Base-by-base conservation (phyloP, 2,888 invertebrate genomes). In the Nephrocerus scutellatus region DNA sequence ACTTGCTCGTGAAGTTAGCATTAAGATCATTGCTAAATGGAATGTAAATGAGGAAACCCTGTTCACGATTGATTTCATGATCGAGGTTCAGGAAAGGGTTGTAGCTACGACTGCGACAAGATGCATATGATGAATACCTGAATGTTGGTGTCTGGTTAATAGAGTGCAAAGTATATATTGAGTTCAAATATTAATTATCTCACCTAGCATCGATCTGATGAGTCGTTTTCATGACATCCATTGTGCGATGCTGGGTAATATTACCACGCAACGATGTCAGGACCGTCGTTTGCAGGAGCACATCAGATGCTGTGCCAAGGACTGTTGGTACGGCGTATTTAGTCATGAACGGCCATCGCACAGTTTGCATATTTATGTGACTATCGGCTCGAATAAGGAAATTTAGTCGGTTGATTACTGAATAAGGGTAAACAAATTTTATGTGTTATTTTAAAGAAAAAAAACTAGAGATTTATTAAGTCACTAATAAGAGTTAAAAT, bases 261-360 rank as follows among this genome's bases (percentile, higher is more conserved):
- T 82, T 82, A 1, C 84, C 84, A 41, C 83, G 70, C 15, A 82
- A 70, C 0, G 82, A 82, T 1, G 79, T 76, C 28, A 83, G 70
- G 0, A 68, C 64, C 3, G 69, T 68, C 4, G 63, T 67, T 50
- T 68, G 66, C 59, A 74, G 35, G 57, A 72, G 42, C 56, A 71
- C 30, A 72, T 75, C 15, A 70, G 75, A 50, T 71, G 62, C 51
- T 5, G 68, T 78, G 21, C 66, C 84, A 62, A 76, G 52, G 48
- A 76, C 75, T 2, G 75, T 75, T n/a, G 72, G 72, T 44, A 73
- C 72, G 3, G 70, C 57, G 20, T 72, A 72, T 50, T 73, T 72
- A 45, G 72, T 70, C 50, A 71, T 71, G 32, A 75, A 63, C 2
- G 76, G 75, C 55, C 75, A 71, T 33, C 73, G 69, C 12, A 76